Evolutionary conservation across 2,888 invertebrate genomes (phyloP).

Genomic region (Nemurella pictetii): DNA sequence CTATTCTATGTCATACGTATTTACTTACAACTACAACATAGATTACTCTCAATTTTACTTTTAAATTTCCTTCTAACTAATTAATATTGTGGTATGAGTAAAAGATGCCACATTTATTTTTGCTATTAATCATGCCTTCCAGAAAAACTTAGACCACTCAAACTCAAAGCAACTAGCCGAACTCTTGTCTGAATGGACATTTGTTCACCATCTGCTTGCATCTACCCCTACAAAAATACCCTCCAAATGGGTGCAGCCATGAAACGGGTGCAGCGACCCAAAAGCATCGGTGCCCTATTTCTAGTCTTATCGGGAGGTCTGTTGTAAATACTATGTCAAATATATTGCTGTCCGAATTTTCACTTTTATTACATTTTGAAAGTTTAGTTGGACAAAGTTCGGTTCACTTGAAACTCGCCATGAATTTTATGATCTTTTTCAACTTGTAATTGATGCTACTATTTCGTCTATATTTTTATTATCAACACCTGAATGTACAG

Average conservation of each 20-base stretch:
- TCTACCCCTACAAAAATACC: background rate
- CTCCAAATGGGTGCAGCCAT: background rate
- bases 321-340: background rate
- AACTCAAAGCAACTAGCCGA: background rate
- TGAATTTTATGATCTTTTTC: background rate
- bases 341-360: background rate
- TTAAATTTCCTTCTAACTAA: background rate
- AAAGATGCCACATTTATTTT: background rate
- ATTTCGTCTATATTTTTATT: background rate
- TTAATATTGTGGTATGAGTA: background rate
- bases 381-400: background rate
- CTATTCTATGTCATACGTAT: too few relatives aligned
- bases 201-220: background rate
- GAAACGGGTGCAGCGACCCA: background rate
- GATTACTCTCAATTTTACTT: too few relatives aligned
- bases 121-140: background rate
- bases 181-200: background rate
- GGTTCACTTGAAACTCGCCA: background rate
- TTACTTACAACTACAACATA: too few relatives aligned
- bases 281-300: background rate
- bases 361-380: background rate
- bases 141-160: background rate
- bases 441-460: background rate
- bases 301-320: background rate
- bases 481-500: background rate